phyloP scores from a whole-genome alignment of 1,140 invertebrate species.

The Ceratina calcarata region DNA sequence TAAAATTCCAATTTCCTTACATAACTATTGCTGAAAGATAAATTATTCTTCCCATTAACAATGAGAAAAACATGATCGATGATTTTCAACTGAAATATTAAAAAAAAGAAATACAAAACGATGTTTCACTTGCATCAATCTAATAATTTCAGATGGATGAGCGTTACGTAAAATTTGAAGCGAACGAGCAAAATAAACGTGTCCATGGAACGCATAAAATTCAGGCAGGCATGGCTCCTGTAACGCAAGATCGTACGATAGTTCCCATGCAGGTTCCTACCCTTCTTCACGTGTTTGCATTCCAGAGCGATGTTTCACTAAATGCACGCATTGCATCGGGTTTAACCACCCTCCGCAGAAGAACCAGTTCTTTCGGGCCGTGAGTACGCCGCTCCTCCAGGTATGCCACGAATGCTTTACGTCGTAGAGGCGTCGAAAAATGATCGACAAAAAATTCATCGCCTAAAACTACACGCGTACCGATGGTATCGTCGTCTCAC shows the following conservation, averaged over 20 bases:
- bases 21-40: too few species aligned
- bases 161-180: not conserved
- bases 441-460: constrained; percentile 21
- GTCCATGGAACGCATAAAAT: constrained; percentile 30
- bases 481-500: constrained; percentile 8
- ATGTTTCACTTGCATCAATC: not conserved
- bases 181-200: not conserved
- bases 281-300: constrained; percentile 62
- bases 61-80: too few species aligned
- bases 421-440: constrained; percentile 48
- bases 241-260: constrained; percentile 9
- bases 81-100: too few species aligned
- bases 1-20: too few species aligned
- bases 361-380: constrained; percentile 67
- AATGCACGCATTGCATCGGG: constrained; percentile 67
- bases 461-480: not conserved
- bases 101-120: too few species aligned
- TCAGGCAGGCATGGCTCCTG: constrained; percentile 20
- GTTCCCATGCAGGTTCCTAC: constrained; percentile 42
- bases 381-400: constrained; percentile 24
- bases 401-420: constrained; percentile 44
- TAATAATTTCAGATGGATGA: not conserved
- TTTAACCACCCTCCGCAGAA: constrained; percentile 65
- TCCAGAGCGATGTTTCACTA: constrained; percentile 67
- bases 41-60: too few species aligned